Percentiles rank a stretch among this genome's conserved stretches.
phyloP scores from a whole-genome alignment of 2,797 vertebrate species.

The Carduelis carduelis region DNA sequence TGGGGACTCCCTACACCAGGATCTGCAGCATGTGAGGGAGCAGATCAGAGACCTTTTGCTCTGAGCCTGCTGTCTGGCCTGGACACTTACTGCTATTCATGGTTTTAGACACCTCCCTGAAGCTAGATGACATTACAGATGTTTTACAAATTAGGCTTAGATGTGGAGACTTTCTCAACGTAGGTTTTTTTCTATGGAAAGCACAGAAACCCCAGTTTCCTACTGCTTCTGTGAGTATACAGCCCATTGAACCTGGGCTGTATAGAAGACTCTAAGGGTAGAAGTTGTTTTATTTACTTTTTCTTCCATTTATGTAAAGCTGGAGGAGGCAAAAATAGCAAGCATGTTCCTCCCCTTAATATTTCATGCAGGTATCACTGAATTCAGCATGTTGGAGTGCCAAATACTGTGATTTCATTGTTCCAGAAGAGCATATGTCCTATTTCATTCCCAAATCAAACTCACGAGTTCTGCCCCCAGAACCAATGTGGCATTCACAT shows the following conservation, averaged over 20 bases:
- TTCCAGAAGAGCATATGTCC: background rate
- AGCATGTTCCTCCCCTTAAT: background rate
- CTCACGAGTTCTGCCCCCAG: background rate
- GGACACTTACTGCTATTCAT: background rate
- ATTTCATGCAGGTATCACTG: background rate
- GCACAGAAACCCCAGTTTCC: background rate
- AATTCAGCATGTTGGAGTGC: background rate
- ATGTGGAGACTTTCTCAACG: background rate
- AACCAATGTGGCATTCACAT: background rate
- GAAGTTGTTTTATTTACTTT: background rate
- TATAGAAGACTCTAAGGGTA: background rate
- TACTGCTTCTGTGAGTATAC: background rate
- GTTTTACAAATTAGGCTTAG: background rate
- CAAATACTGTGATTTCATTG: background rate
- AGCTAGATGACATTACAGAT: rapidly evolving
- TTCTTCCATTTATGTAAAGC: background rate
- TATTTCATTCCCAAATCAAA: background rate
- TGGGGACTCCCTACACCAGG: background rate
- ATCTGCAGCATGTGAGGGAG: background rate
- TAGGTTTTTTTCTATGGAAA: background rate
- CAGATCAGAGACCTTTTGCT: background rate
- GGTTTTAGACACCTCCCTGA: background rate
- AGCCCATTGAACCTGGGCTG: background rate
- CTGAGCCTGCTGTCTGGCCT: background rate
- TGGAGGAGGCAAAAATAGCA: background rate